phyloP scores from a whole-genome alignment of 2,797 vertebrate species.

The Silurus aristotelis region DNA sequence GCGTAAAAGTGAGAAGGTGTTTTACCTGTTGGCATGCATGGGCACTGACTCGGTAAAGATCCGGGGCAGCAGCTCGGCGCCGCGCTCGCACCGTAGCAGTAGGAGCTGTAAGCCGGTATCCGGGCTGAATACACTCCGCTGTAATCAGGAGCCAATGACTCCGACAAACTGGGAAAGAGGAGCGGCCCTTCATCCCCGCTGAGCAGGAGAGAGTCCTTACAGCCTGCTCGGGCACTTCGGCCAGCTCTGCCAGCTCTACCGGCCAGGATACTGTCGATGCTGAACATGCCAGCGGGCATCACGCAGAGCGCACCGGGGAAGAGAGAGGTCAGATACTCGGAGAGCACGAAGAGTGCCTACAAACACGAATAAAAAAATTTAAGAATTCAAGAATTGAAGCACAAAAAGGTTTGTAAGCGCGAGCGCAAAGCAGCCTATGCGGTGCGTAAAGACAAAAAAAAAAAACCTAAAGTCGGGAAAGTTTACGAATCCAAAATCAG shows the following conservation, averaged over 20 bases:
- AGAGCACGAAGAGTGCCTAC: neutral
- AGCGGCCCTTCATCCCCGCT: constrained; percentile 78
- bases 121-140: constrained; percentile 83
- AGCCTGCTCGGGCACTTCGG: constrained; percentile 62
- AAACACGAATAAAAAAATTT: constrained; percentile 1
- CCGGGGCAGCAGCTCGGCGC: constrained; percentile 84
- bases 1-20: neutral
- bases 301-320: constrained; percentile 54
- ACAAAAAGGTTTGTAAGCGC: neutral
- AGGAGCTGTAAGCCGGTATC: constrained; percentile 85
- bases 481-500: constrained; percentile 50
- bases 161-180: constrained; percentile 83
- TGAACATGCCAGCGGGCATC: constrained; percentile 98
- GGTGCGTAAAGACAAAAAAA: neutral
- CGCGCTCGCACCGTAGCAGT: constrained; percentile 87
- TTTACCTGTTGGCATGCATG: constrained; percentile 89
- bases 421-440: neutral
- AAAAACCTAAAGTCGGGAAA: constrained; percentile 29
- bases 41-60: constrained; percentile 85
- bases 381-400: neutral
- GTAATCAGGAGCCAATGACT: constrained; percentile 85
- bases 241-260: constrained; percentile 77
- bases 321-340: neutral
- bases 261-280: constrained; percentile 97
- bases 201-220: constrained; percentile 89